A percentile compares a stretch with the other conserved stretches of the same genome.
Evolutionary conservation across 2,888 invertebrate species (phyloP).

Genomic region (Diaphora mendica): DNA sequence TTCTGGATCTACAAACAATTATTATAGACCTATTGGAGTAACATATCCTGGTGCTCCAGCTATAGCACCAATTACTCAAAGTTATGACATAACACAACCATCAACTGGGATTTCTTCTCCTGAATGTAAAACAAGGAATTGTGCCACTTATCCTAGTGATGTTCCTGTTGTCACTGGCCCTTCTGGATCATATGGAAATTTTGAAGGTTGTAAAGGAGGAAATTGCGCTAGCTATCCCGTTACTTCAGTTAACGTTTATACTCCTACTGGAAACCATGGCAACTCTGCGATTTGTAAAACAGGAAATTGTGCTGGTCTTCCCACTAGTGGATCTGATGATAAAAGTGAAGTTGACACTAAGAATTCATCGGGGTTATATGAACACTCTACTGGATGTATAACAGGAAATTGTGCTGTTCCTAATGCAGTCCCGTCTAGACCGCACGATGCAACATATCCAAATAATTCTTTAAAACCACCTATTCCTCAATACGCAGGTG

Average conservation of each 20-base stretch:
- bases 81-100: constrained; percentile 20
- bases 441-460: constrained; percentile 22
- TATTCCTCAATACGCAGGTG: constrained; percentile 24
- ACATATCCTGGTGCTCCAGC: constrained; percentile 21
- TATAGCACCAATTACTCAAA: constrained; percentile 18
- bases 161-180: constrained; percentile 5
- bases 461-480: constrained; percentile 2
- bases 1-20: constrained; percentile 26
- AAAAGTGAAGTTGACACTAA: not conserved
- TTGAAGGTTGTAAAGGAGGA: constrained; percentile 14
- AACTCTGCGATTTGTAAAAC: constrained; percentile 15
- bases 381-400: constrained; percentile 13
- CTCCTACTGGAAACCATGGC: constrained; percentile 12
- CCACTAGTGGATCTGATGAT: not conserved
- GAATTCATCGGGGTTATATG: constrained; percentile 21
- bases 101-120: not conserved
- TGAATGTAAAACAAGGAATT: constrained; percentile 18
- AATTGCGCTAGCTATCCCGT: constrained; percentile 5
- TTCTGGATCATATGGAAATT: constrained; percentile 18
- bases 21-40: constrained; percentile 32
- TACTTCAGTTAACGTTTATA: not conserved
- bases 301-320: constrained; percentile 9
- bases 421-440: constrained; percentile 15
- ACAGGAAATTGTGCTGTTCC: constrained; percentile 15
- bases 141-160: constrained; percentile 1